phyloP scores from a whole-genome alignment of 2,113 vertebrate species.

The Balaeniceps rex region DNA sequence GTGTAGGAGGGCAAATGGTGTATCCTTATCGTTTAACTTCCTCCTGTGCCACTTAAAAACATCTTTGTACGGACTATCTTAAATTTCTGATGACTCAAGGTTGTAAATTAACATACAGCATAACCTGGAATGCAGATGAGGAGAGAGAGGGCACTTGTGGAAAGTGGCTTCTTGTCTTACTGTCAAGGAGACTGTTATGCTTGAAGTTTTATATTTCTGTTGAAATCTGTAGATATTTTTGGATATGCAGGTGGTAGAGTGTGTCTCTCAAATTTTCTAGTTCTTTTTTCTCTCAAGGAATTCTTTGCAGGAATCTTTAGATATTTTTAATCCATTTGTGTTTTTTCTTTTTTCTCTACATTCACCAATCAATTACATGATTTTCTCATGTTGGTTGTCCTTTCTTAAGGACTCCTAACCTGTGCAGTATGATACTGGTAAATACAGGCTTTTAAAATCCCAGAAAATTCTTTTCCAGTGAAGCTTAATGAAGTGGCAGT shows the following conservation, averaged over 20 bases:
- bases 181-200: conserved; percentile 55
- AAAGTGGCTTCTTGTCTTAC: conserved; percentile 58
- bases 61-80: background rate
- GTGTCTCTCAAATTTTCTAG: background rate
- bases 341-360: background rate
- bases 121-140: conserved; percentile 58
- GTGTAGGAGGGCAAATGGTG: background rate
- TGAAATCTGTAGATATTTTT: conserved; percentile 48
- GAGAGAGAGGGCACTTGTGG: conserved; percentile 50
- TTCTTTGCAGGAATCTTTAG: background rate
- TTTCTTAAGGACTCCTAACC: background rate
- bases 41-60: background rate
- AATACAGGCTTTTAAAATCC: background rate
- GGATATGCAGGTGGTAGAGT: conserved; percentile 44
- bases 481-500: background rate
- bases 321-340: background rate
- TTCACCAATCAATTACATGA: background rate
- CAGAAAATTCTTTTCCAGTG: no score
- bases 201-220: conserved; percentile 17
- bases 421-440: background rate
- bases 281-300: background rate
- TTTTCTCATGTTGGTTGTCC: background rate
- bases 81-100: background rate
- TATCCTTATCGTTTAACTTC: background rate
- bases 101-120: conserved; percentile 6